phyloP scores from a whole-genome alignment of 2,888 invertebrate species.

The Drosophila paramelanica region DNA sequence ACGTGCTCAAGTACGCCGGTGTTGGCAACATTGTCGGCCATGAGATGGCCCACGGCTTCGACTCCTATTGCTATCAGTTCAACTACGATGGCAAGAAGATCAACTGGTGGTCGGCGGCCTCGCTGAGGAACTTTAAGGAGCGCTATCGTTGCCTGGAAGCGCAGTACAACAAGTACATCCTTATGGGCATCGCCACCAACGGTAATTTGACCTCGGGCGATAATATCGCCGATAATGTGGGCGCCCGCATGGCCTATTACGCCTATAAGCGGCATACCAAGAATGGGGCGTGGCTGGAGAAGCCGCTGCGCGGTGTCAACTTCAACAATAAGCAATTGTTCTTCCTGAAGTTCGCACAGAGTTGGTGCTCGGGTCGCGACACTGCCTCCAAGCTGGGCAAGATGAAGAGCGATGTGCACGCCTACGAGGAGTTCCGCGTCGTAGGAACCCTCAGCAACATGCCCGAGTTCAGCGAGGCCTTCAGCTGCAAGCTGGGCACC shows the following conservation, averaged over 20 bases:
- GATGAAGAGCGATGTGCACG: constrained; percentile 96
- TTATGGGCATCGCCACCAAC: constrained; percentile 76
- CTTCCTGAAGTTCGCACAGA: constrained; percentile 97
- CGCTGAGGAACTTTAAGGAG: constrained; percentile 79
- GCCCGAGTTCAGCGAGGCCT: constrained; percentile 92
- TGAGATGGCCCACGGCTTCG: constrained; percentile 83
- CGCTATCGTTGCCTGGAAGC: constrained; percentile 81
- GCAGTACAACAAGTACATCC: constrained; percentile 81
- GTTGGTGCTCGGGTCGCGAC: constrained; percentile 81
- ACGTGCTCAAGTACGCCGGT: constrained; percentile 79
- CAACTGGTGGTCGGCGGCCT: constrained; percentile 80
- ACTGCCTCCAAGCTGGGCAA: constrained; percentile 84
- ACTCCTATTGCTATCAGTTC: constrained; percentile 78
- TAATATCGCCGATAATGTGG: constrained; percentile 96
- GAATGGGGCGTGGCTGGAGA: constrained; percentile 85
- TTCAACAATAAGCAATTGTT: constrained; percentile 95
- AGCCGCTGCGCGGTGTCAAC: constrained; percentile 92
- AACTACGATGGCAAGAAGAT: constrained; percentile 80
- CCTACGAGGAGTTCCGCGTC: constrained; percentile 94
- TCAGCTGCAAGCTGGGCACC: constrained; percentile 89
- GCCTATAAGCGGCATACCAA: constrained; percentile 88
- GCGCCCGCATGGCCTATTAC: constrained; percentile 94
- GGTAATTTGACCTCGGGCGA: constrained; percentile 87
- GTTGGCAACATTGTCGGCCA: constrained; percentile 81
- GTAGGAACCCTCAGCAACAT: constrained; percentile 94